Base-by-base conservation (phyloP, 2,888 invertebrate genomes). In the Eumerus sabulonum region DNA sequence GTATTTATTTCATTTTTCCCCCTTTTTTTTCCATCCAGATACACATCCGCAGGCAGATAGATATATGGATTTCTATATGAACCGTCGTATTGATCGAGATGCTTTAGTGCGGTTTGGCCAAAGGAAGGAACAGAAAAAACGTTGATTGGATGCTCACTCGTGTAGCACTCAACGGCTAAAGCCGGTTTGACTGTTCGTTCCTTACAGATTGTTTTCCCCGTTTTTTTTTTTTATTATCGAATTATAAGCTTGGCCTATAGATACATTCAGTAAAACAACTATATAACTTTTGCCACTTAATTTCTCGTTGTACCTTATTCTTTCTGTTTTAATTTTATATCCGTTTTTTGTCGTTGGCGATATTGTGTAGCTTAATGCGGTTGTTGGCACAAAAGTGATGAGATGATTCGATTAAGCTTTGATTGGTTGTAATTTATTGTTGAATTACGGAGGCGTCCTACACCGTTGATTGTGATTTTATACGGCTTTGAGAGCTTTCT, bases 281-380 rank as follows among this genome's bases (percentile, higher is more conserved):
- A 76, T 53, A 76, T 76, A 76, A 72, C 38, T 60, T 56, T 72
- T 66, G 72, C 60, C 76, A 66, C 76, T 76, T 76, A 66, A 72
- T 72, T 66, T 56, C 56, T 62, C 54, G 44, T 48, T 63, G 56
- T 50, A 27, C 45, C 17, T 63, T 44, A 17, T 53, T 59, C 12
- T 14, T 45, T 38, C 36, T 27, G 35, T 42, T 14, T 40, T 48
- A 27, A 27, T 40, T 53, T 38, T 45, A 51, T 13, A 47, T 47
- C 54, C 7, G 14, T 56, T 48, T 16, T 45, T n/a, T 44, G 44
- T 44, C 12, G 13, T 42, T 19, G 1, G 13, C 18, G 19, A 44
- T 44, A 16, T 7, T 44, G 11, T 36, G 42, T 57, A 42, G 38
- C 60, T 62, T 70, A 70, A 62, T 60, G 70, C 70, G 70, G 70